Conservation (phyloP, 2,113 vertebrate genomes). For the Myotis yumanensis region DNA sequence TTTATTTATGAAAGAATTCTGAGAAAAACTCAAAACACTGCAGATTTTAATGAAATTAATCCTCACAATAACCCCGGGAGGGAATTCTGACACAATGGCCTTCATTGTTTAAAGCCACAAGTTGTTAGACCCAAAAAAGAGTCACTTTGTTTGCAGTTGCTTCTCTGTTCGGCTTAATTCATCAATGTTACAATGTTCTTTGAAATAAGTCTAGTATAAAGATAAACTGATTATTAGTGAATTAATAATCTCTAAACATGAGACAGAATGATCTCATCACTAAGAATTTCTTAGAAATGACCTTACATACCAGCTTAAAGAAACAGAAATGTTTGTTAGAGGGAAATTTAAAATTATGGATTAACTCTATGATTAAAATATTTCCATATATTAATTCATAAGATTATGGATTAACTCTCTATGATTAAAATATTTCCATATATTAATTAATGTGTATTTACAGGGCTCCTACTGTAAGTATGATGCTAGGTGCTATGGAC, state of each 20-base stretch:
- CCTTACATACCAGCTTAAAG: background rate
- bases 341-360: background rate
- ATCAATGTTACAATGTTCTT: conserved; percentile 53
- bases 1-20: conserved; percentile 71
- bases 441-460: background rate
- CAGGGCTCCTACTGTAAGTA: background rate
- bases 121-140: conserved; percentile 22
- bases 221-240: conserved; percentile 39
- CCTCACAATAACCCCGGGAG: conserved; percentile 41
- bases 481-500: background rate
- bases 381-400: background rate
- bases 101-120: conserved; percentile 61
- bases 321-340: conserved; percentile 28
- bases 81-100: conserved; percentile 42
- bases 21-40: conserved; percentile 59
- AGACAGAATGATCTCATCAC: background rate
- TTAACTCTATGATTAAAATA: background rate
- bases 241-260: conserved; percentile 20
- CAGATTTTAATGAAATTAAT: conserved; percentile 74
- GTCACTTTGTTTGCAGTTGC: conserved; percentile 46
- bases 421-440: conserved; percentile 7
- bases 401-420: background rate
- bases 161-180: conserved; percentile 62
- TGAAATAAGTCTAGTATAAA: conserved; percentile 44
- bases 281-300: conserved; percentile 31